A percentile compares a stretch with the other conserved stretches of the same genome.
phyloP scores from a whole-genome alignment of 1,140 invertebrate genomes.

The Drosophila baimaii region DNA sequence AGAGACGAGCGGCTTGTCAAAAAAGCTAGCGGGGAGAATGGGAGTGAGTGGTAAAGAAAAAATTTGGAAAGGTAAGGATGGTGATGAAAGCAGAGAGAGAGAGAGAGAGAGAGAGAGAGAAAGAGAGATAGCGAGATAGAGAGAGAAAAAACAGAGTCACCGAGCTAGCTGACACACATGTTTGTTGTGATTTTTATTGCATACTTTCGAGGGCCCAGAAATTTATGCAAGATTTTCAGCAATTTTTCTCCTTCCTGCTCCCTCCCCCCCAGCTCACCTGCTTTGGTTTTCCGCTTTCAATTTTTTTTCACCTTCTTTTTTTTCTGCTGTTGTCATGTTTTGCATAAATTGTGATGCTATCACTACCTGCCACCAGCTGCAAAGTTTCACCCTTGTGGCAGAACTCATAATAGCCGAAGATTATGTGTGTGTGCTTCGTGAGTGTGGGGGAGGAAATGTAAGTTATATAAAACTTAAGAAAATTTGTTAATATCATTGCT shows the following conservation, averaged over 20 bases:
- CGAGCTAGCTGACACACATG: slow-evolving; percentile 42
- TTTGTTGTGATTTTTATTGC: slow-evolving; percentile 79
- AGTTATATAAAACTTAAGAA: slow-evolving; percentile 22
- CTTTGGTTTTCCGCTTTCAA: slow-evolving; percentile 12
- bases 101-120: too few species aligned
- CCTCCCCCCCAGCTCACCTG: background rate
- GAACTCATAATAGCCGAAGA: slow-evolving; percentile 48
- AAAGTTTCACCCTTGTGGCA: slow-evolving; percentile 33
- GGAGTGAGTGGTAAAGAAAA: background rate
- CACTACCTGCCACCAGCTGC: slow-evolving; percentile 37
- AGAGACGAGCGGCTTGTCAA: slow-evolving; percentile 13
- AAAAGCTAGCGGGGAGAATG: slow-evolving; percentile 4
- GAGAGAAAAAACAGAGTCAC: background rate
- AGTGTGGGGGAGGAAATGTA: background rate
- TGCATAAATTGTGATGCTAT: slow-evolving; percentile 69
- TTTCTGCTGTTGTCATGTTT: slow-evolving; percentile 56
- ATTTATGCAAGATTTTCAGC: slow-evolving; percentile 73
- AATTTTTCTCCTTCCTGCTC: slow-evolving; percentile 35
- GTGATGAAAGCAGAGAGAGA: background rate
- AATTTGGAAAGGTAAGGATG: background rate
- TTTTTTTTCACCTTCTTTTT: slow-evolving; percentile 11
- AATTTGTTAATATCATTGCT: slow-evolving; percentile 48
- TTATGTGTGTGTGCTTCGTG: slow-evolving; percentile 42
- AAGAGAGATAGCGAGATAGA: background rate
- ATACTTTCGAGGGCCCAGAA: slow-evolving; percentile 63